Percentiles rank a stretch among this genome's conserved stretches.
These are phyloP conservation scores for Etheostoma spectabile DNA, from an alignment of 2,113 vertebrate genomes.

Conservation along the genomic window DNA sequence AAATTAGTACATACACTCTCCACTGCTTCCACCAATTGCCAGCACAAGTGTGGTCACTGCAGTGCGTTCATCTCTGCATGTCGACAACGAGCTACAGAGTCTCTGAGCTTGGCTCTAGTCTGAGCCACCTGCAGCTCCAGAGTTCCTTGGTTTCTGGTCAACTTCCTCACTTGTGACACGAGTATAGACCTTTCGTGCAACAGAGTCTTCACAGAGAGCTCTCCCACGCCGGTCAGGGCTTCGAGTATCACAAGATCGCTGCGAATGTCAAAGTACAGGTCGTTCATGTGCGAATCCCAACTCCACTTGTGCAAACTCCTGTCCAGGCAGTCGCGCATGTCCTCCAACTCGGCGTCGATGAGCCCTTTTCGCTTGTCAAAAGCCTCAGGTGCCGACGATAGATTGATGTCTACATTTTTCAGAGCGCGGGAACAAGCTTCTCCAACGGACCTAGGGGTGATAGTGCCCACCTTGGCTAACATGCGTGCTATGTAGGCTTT, in stretches of 20 bases:
- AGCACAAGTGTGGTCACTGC: too few relatives aligned
- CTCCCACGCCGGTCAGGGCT: background rate
- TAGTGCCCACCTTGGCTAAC: background rate
- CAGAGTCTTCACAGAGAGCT: background rate
- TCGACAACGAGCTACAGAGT: too few relatives aligned
- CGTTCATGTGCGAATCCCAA: background rate
- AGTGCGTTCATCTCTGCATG: too few relatives aligned
- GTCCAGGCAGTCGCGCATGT: background rate
- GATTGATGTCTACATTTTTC: background rate
- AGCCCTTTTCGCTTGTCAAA: background rate
- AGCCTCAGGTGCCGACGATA: background rate
- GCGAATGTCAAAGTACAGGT: background rate
- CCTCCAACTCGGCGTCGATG: background rate
- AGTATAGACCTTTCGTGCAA: background rate
- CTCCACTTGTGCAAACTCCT: background rate
- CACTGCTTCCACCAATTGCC: too few relatives aligned
- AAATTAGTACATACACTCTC: too few relatives aligned
- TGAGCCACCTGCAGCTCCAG: too few relatives aligned
- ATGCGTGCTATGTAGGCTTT: background rate
- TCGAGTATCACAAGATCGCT: background rate
- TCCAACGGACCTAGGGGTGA: background rate
- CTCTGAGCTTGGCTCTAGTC: too few relatives aligned
- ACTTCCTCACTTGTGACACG: too few relatives aligned
- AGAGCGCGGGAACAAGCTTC: background rate
- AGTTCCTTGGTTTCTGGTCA: too few relatives aligned